These are phyloP conservation scores for Sporophila hypoxantha DNA, from an alignment of 2,113 vertebrate species.

Conservation along the genomic window DNA sequence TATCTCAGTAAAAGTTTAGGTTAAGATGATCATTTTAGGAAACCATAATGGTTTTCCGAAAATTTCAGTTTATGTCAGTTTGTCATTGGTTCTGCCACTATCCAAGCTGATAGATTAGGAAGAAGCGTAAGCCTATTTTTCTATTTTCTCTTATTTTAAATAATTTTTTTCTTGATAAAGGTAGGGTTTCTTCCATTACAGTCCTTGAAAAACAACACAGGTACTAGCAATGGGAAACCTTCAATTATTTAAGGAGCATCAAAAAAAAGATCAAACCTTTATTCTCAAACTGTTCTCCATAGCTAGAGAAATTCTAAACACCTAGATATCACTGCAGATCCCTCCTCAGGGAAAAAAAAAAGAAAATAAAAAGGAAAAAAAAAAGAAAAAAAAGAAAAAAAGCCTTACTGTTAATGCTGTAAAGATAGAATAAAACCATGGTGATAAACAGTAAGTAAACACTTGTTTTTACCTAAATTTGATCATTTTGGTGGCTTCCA, in stretches of 20 bases:
- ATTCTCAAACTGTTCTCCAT: not conserved
- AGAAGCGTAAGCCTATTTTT: not conserved
- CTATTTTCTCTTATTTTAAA: not conserved
- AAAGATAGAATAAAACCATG: not conserved
- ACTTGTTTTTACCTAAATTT: not conserved
- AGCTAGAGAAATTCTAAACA: not conserved
- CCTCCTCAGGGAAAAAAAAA: not conserved
- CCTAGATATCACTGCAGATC: not conserved
- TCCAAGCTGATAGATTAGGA: not conserved
- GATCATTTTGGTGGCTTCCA: not conserved
- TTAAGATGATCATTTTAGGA: not conserved
- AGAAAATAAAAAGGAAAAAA: not conserved
- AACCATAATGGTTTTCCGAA: not conserved
- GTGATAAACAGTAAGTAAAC: not conserved
- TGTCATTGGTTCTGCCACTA: not conserved
- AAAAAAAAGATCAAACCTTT: not conserved
- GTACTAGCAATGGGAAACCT: not conserved
- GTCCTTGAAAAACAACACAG: not conserved
- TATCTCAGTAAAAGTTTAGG: not conserved
- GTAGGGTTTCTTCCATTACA: fast-evolving
- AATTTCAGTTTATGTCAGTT: not conserved
- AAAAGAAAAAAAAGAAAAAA: not conserved
- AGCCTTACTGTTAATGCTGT: not conserved
- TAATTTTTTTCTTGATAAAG: not conserved
- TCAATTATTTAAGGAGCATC: not conserved